These are phyloP conservation scores for Pararge aegeria DNA, from an alignment of 1,140 invertebrate species.

Conservation along the genomic window DNA sequence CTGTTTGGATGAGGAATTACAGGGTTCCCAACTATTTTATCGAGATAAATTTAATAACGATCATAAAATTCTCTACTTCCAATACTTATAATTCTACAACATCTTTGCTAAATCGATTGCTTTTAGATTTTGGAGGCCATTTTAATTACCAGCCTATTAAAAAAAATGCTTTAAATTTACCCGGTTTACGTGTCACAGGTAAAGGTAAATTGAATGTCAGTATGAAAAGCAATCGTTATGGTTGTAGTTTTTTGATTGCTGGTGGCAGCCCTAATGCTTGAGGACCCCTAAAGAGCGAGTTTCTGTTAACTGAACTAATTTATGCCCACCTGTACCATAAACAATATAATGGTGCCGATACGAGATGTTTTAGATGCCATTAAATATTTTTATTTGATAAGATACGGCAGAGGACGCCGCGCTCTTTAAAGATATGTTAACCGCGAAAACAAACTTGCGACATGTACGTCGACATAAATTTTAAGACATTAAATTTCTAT, in stretches of 20 bases:
- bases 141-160: too few species aligned
- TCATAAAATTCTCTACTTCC: too few species aligned
- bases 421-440: conserved; percentile 49
- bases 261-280: neutral
- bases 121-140: too few species aligned
- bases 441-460: neutral
- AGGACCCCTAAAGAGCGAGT: conserved; percentile 72
- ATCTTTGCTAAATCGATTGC: too few species aligned
- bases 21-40: neutral
- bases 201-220: too few species aligned
- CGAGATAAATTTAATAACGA: neutral
- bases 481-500: too few species aligned
- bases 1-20: conserved; percentile 42
- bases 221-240: too few species aligned
- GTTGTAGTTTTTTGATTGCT: neutral
- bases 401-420: conserved; percentile 31
- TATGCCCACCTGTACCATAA: conserved; percentile 71
- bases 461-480: neutral
- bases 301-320: conserved; percentile 72
- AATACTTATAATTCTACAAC: too few species aligned
- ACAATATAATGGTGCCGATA: conserved; percentile 61
- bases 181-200: too few species aligned
- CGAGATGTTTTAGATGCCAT: conserved; percentile 56
- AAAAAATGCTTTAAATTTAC: too few species aligned
- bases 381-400: conserved; percentile 59